These are phyloP conservation scores for Agrilus planipennis DNA, from an alignment of 1,140 invertebrate genomes.

Conservation along the genomic window DNA sequence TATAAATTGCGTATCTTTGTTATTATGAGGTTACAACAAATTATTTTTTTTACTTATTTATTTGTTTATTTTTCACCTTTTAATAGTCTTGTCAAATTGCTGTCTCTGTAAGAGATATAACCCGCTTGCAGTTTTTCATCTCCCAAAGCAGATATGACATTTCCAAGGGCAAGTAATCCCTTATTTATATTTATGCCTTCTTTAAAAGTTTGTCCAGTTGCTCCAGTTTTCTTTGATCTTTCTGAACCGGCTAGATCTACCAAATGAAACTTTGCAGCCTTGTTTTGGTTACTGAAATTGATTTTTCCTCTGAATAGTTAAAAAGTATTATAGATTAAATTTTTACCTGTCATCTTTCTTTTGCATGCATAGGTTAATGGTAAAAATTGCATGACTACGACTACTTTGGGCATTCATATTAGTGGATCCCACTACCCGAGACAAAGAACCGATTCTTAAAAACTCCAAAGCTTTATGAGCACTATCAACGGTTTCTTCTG, in stretches of 20 bases:
- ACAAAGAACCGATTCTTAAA: constrained; percentile 58
- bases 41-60: no score
- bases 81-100: constrained; percentile 81
- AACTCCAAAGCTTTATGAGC: constrained; percentile 53
- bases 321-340: neutral
- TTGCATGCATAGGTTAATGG: constrained; percentile 60
- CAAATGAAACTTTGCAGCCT: constrained; percentile 69
- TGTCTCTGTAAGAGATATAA: constrained; percentile 80
- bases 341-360: constrained; percentile 49
- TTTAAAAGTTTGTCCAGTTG: constrained; percentile 81
- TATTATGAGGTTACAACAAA: no score
- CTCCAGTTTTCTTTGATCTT: constrained; percentile 82
- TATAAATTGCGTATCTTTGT: no score
- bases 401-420: constrained; percentile 90
- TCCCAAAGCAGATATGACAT: constrained; percentile 84
- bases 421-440: constrained; percentile 76
- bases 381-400: constrained; percentile 87
- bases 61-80: no score
- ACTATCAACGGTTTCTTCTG: constrained; percentile 49
- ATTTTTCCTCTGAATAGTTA: constrained; percentile 7
- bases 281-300: constrained; percentile 49
- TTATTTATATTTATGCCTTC: constrained; percentile 92
- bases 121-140: constrained; percentile 54
- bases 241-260: constrained; percentile 93
- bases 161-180: constrained; percentile 79